Percentiles rank a stretch among this genome's conserved stretches.
phyloP scores from a whole-genome alignment of 2,113 vertebrate species.

The Condylura cristata region DNA sequence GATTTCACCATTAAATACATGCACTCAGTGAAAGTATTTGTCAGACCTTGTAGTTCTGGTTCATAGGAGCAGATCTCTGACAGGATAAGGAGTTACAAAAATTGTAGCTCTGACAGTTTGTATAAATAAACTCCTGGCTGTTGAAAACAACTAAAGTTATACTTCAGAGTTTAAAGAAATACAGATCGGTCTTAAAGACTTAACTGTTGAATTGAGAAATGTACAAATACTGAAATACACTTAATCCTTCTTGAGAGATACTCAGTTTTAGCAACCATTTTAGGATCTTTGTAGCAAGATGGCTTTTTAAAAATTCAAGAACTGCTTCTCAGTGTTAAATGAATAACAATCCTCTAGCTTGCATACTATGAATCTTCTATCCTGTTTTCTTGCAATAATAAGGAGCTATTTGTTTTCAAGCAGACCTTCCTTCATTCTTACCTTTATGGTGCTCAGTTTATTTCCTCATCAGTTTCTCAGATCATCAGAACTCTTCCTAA shows the following conservation, averaged over 20 bases:
- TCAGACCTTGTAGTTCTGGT: neutral
- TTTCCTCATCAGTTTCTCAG: slow-evolving; percentile 54
- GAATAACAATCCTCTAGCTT: slow-evolving; percentile 46
- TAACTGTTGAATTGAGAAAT: neutral
- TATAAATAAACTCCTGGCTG: slow-evolving; percentile 28
- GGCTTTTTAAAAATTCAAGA: slow-evolving; percentile 30
- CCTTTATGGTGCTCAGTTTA: slow-evolving; percentile 39
- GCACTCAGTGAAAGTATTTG: neutral
- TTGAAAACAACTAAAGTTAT: neutral
- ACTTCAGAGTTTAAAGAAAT: neutral
- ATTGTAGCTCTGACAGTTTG: neutral
- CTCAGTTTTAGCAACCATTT: neutral
- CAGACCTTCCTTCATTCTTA: slow-evolving; percentile 1
- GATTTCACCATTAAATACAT: neutral
- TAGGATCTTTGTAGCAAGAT: neutral
- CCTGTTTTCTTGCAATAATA: slow-evolving; percentile 48
- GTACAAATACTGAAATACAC: slow-evolving; percentile 23
- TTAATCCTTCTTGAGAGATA: slow-evolving; percentile 21
- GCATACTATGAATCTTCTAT: neutral
- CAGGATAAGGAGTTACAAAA: neutral
- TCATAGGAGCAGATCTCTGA: neutral
- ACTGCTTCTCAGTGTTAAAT: slow-evolving; percentile 31
- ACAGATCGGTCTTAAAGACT: slow-evolving; percentile 45
- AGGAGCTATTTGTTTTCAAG: slow-evolving; percentile 37
- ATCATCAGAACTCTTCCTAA: slow-evolving; percentile 34